These are phyloP conservation scores for Pollachius pollachius DNA, from an alignment of 2,113 vertebrate species.

Conservation along the genomic window DNA sequence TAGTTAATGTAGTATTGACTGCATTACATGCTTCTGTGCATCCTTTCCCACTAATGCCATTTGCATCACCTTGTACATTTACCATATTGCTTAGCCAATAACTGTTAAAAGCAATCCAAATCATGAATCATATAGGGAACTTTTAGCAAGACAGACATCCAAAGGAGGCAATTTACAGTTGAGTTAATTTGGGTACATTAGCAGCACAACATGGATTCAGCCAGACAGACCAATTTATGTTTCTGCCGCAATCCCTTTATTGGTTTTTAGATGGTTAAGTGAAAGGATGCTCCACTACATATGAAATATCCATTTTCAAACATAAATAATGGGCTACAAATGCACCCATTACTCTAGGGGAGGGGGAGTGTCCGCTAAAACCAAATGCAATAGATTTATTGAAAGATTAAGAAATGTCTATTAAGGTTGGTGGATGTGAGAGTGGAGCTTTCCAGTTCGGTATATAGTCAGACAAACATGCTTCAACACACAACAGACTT, in stretches of 20 bases:
- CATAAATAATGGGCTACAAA: constrained; percentile 71
- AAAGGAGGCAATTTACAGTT: constrained; percentile 99
- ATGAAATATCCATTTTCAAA: constrained; percentile 79
- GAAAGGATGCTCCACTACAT: constrained; percentile 82
- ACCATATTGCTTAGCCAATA: constrained; percentile 99
- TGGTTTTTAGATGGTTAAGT: constrained; percentile 88
- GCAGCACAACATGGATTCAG: constrained; percentile 90
- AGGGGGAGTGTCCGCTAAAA: constrained; percentile 37
- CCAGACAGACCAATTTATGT: constrained; percentile 96
- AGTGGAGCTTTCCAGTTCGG: constrained; percentile 54
- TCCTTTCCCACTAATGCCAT: constrained; percentile 99
- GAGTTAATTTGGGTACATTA: constrained; percentile 99
- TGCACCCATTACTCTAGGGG: constrained; percentile 64
- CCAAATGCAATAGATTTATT: constrained; percentile 38
- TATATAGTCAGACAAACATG: constrained; percentile 30
- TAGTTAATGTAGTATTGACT: constrained; percentile 99
- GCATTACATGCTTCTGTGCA: constrained; percentile 99
- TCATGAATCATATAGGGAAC: constrained; percentile 99
- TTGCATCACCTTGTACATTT: constrained; percentile 99
- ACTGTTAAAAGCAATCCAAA: constrained; percentile 99
- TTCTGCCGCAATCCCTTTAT: constrained; percentile 85
- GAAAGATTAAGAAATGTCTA: constrained; percentile 52
- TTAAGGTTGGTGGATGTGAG: constrained; percentile 50
- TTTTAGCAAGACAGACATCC: constrained; percentile 98
- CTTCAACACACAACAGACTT: constrained; percentile 21